Percentiles rank a stretch among this genome's conserved stretches.
phyloP scores from a whole-genome alignment of 1,140 invertebrate species.

The Linepithema humile region DNA sequence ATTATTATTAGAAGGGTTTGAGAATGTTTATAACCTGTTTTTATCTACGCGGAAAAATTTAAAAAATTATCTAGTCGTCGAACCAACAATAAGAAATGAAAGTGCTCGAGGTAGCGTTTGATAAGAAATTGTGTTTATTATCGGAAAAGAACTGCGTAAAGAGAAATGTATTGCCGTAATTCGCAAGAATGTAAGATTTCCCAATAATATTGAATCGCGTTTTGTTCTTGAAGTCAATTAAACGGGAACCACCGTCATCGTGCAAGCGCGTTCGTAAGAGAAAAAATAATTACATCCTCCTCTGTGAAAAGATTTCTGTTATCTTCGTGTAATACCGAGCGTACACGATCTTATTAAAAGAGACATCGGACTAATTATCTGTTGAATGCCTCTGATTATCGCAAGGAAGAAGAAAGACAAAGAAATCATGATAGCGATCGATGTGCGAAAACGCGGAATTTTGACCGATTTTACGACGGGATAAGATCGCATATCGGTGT shows the following conservation, averaged over 20 bases:
- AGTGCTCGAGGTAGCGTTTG: neutral
- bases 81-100: neutral
- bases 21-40: neutral
- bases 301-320: too few species aligned
- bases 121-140: neutral
- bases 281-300: neutral
- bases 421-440: neutral
- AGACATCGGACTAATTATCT: neutral
- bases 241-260: neutral
- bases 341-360: neutral
- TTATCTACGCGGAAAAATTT: neutral
- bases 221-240: neutral
- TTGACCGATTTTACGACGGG: neutral
- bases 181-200: neutral
- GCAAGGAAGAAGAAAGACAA: neutral
- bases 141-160: conserved; percentile 38
- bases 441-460: conserved; percentile 4
- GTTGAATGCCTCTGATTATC: neutral
- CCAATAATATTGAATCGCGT: neutral
- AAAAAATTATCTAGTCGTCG: neutral
- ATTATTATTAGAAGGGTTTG: neutral
- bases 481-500: conserved; percentile 61
- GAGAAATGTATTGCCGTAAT: neutral
- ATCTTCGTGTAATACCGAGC: neutral
- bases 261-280: too few species aligned